These are phyloP conservation scores for Notothenia rossii DNA, from an alignment of 2,113 vertebrate species.

Conservation along the genomic window DNA sequence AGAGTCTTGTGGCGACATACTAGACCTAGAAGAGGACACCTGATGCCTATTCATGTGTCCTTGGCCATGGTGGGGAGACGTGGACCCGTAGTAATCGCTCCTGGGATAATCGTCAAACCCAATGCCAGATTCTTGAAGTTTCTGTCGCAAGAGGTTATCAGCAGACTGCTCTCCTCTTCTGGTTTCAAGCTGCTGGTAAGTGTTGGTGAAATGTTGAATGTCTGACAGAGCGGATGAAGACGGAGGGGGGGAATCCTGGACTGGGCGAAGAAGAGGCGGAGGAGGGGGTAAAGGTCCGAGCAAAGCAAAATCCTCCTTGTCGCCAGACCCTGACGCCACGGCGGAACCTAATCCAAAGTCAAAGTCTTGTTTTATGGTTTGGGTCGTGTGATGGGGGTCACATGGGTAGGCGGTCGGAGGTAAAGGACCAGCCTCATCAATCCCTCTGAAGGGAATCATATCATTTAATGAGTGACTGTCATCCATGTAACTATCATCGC, in stretches of 20 bases:
- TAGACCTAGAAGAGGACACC: conserved; percentile 75
- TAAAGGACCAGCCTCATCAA: conserved; percentile 80
- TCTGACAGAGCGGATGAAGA: conserved; percentile 87
- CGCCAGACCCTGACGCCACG: conserved; percentile 73
- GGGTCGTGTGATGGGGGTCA: conserved; percentile 77
- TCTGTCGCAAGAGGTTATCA: conserved; percentile 84
- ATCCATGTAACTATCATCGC: conserved; percentile 80
- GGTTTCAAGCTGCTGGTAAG: conserved; percentile 86
- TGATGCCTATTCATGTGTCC: conserved; percentile 81
- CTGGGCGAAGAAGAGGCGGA: conserved; percentile 82
- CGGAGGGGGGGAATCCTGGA: conserved; percentile 84
- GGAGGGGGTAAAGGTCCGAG: conserved; percentile 84
- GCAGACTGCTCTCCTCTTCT: conserved; percentile 84
- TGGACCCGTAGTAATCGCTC: conserved; percentile 81
- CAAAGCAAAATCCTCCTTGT: conserved; percentile 84
- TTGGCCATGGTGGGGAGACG: conserved; percentile 78
- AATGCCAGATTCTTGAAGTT: conserved; percentile 84
- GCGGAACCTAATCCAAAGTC: conserved; percentile 83
- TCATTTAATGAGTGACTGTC: conserved; percentile 83
- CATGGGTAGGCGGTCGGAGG: conserved; percentile 76
- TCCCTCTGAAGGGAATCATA: conserved; percentile 83
- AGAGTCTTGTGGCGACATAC: conserved; percentile 76
- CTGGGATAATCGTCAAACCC: conserved; percentile 83
- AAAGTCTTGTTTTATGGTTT: conserved; percentile 82
- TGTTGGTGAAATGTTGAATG: conserved; percentile 87